A percentile compares a stretch with the other conserved stretches of the same genome.
phyloP scores from a whole-genome alignment of 2,113 vertebrate species.

The Propithecus coquereli region DNA sequence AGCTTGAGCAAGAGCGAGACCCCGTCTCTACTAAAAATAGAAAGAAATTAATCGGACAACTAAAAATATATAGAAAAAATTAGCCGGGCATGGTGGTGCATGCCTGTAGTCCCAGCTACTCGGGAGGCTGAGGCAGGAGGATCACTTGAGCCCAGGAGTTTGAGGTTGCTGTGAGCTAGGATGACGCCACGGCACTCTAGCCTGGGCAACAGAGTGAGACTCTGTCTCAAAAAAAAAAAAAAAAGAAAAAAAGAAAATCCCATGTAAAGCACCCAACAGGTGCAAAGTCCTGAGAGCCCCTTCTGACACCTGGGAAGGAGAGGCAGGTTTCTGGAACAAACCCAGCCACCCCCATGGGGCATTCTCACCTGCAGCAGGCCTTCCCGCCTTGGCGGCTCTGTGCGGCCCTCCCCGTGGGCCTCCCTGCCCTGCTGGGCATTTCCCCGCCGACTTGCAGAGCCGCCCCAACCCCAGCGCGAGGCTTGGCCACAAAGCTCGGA shows the following conservation, averaged over 20 bases:
- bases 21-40: too few relatives aligned
- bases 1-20: too few relatives aligned
- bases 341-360: not conserved
- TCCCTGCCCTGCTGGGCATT: not conserved
- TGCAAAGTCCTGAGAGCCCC: not conserved
- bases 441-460: not conserved
- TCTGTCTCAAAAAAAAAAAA: too few relatives aligned
- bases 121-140: too few relatives aligned
- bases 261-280: not conserved
- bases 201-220: too few relatives aligned
- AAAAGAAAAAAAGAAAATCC: not conserved
- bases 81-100: too few relatives aligned
- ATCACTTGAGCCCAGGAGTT: too few relatives aligned
- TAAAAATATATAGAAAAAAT: too few relatives aligned
- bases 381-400: not conserved
- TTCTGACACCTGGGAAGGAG: not conserved
- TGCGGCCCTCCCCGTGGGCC: not conserved
- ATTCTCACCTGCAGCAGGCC: not conserved
- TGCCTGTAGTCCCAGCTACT: too few relatives aligned
- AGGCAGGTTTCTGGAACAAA: not conserved
- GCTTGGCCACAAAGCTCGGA: not conserved
- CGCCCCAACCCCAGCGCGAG: not conserved
- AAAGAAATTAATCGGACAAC: too few relatives aligned
- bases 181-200: too few relatives aligned
- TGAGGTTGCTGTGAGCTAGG: too few relatives aligned